phyloP scores from a whole-genome alignment of 2,113 vertebrate species.

The Balaeniceps rex region DNA sequence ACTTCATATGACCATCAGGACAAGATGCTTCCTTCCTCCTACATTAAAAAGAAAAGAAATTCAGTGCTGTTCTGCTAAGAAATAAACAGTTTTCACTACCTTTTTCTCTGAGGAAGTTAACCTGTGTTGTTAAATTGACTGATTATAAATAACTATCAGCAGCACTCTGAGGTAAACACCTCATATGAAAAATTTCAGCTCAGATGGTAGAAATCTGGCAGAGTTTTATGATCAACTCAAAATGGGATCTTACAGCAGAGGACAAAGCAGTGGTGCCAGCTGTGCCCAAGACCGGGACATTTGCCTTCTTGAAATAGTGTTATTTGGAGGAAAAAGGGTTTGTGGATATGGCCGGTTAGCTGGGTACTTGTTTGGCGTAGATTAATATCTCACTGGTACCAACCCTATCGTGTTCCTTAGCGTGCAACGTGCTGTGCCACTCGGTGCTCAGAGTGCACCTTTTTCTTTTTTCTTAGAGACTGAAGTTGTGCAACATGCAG shows the following conservation, averaged over 20 bases:
- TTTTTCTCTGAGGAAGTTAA: neutral
- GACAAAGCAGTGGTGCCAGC: neutral
- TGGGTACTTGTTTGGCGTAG: neutral
- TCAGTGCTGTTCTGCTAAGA: neutral
- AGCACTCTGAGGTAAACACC: neutral
- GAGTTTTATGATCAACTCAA: neutral
- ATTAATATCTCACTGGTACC: neutral
- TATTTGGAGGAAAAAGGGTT: neutral
- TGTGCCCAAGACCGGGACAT: neutral
- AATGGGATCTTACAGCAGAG: neutral
- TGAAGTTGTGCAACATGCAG: neutral
- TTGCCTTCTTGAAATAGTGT: neutral
- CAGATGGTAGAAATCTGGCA: neutral
- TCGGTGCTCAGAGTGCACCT: neutral
- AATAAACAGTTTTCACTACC: neutral
- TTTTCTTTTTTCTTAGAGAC: neutral
- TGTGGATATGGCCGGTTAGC: neutral
- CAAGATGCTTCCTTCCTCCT: neutral
- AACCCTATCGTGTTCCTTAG: neutral
- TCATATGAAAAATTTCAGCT: neutral
- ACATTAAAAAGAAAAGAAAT: neutral
- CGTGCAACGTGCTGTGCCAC: rapidly evolving
- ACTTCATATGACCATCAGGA: neutral
- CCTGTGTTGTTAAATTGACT: neutral
- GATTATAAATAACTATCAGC: neutral